Percentiles rank a stretch among this genome's conserved stretches.
These are phyloP conservation scores for Antrozous pallidus DNA, from an alignment of 2,797 vertebrate genomes.

Conservation along the genomic window DNA sequence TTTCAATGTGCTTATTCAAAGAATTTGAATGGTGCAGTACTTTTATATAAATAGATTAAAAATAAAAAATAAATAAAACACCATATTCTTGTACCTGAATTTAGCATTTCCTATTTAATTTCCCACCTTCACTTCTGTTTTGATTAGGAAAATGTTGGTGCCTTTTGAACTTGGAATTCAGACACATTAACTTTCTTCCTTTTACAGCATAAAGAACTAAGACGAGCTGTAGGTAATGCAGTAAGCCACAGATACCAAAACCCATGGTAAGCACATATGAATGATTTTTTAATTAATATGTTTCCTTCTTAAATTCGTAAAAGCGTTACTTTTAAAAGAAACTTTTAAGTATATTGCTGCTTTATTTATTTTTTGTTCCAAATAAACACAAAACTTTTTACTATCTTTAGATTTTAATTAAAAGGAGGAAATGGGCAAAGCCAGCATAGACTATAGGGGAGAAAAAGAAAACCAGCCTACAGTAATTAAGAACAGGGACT, in stretches of 20 bases:
- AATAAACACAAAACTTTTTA: neutral
- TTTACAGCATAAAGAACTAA: constrained; percentile 80
- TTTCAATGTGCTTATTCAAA: neutral
- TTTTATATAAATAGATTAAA: neutral
- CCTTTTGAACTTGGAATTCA: neutral
- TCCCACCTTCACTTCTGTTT: neutral
- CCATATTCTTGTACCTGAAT: neutral
- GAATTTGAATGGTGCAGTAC: neutral
- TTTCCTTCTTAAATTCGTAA: constrained; percentile 24
- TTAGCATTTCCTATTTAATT: neutral
- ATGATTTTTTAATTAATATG: neutral
- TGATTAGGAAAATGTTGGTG: neutral
- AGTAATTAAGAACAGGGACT: neutral
- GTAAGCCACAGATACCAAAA: constrained; percentile 82
- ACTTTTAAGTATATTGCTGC: neutral
- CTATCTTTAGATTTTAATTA: neutral
- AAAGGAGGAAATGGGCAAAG: neutral
- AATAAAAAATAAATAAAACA: neutral
- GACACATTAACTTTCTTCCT: constrained; percentile 23
- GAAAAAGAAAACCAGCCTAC: neutral
- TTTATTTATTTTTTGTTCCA: constrained; percentile 30
- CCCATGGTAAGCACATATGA: constrained; percentile 76
- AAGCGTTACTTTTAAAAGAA: neutral
- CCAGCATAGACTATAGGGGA: neutral
- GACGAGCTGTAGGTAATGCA: constrained; percentile 76